Percentiles rank a stretch among this genome's conserved stretches.
Evolutionary conservation across 2,113 vertebrate species (phyloP).

Genomic region (Xyrauchen texanus): DNA sequence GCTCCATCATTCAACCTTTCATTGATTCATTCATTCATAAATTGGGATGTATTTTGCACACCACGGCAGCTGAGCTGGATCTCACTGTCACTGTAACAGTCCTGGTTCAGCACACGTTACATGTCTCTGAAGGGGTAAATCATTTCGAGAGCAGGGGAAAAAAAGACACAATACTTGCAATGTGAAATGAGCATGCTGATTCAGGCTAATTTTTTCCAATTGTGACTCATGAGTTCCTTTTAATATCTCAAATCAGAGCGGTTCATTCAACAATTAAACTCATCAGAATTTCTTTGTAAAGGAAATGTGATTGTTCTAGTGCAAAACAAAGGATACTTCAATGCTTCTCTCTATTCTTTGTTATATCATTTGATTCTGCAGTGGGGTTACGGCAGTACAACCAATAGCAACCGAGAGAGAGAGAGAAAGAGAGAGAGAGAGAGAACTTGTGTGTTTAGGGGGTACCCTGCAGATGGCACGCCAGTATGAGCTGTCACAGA

Average conservation of each 20-base stretch:
- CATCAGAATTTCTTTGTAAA: background rate
- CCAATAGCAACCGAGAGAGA: conserved; percentile 7
- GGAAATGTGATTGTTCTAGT: conserved; percentile 4
- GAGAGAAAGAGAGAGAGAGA: background rate
- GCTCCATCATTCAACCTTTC: conserved; percentile 30
- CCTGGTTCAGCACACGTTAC: background rate
- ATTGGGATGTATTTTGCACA: background rate
- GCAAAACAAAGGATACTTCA: background rate
- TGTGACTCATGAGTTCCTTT: conserved; percentile 15
- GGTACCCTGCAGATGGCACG: background rate
- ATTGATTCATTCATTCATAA: conserved; percentile 38
- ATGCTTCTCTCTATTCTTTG: background rate
- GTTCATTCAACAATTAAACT: conserved; percentile 25
- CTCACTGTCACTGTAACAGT: background rate
- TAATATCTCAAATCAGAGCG: background rate
- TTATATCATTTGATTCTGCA: background rate
- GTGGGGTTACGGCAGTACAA: background rate
- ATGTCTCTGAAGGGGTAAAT: background rate
- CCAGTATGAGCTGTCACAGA: background rate
- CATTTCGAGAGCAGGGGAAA: background rate
- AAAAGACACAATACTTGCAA: background rate
- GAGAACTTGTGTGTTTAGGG: background rate
- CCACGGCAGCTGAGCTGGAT: background rate
- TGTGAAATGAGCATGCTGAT: background rate
- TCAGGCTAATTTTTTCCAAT: conserved; percentile 5